These are phyloP conservation scores for Scaptomyza graminum DNA, from an alignment of 1,140 invertebrate genomes.

Conservation along the genomic window DNA sequence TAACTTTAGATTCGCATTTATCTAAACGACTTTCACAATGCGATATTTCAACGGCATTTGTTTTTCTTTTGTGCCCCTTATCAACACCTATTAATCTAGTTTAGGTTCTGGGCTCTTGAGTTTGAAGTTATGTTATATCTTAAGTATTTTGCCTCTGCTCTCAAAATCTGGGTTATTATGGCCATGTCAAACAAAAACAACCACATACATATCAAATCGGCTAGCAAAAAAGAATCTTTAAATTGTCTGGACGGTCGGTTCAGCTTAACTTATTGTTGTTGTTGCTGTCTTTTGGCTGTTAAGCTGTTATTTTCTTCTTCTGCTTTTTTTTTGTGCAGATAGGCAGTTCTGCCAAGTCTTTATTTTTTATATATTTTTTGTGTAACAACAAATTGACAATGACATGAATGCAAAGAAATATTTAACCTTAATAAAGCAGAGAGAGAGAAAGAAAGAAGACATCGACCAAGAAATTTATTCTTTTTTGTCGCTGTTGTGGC, in stretches of 20 bases:
- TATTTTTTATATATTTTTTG: constrained; percentile 50
- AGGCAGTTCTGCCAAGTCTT: constrained; percentile 24
- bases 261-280: constrained; percentile 14
- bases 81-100: constrained; percentile 75
- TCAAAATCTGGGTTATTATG: constrained; percentile 73
- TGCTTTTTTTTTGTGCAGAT: constrained; percentile 38
- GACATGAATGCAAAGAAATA: constrained; percentile 80
- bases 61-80: constrained; percentile 52
- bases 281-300: constrained; percentile 4
- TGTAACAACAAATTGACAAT: constrained; percentile 82
- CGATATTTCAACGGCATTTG: constrained; percentile 27
- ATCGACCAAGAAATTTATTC: constrained; percentile 42
- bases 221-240: constrained; percentile 48
- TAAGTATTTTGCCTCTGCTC: constrained; percentile 38
- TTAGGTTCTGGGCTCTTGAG: constrained; percentile 47
- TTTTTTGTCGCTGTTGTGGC: constrained; percentile 14
- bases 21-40: constrained; percentile 33
- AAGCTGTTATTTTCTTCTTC: constrained; percentile 25
- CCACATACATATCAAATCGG: too few species aligned
- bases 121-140: constrained; percentile 18
- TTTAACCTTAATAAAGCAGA: constrained; percentile 79
- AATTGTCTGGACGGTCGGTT: constrained; percentile 42
- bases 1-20: constrained; percentile 5
- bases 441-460: constrained; percentile 27
- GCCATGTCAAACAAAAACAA: constrained; percentile 51